phyloP scores from a whole-genome alignment of 1,140 invertebrate genomes.

The Leptinotarsa texana region DNA sequence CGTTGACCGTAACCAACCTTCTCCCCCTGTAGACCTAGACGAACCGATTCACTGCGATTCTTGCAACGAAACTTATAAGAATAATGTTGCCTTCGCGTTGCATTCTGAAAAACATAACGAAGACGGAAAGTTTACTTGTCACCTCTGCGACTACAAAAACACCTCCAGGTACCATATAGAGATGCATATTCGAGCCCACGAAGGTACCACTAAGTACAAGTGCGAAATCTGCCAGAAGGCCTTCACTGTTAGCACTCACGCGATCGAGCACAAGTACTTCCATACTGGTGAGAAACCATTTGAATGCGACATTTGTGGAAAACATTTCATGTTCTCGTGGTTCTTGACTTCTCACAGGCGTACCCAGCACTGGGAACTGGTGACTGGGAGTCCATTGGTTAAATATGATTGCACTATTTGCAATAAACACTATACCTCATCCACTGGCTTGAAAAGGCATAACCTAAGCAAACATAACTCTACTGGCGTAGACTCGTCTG shows the following conservation, averaged over 20 bases:
- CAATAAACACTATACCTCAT: constrained; percentile 53
- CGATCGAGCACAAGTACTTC: constrained; percentile 50
- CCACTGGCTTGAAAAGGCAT: constrained; percentile 50
- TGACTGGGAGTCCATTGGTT: constrained; percentile 50
- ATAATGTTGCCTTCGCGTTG: constrained; percentile 41
- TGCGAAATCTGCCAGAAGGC: constrained; percentile 58
- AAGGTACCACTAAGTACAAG: constrained; percentile 57
- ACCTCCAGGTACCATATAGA: constrained; percentile 54
- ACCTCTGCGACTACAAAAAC: constrained; percentile 54
- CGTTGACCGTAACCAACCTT: constrained; percentile 50
- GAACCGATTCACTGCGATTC: constrained; percentile 45
- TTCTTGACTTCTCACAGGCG: constrained; percentile 52
- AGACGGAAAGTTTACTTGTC: constrained; percentile 52
- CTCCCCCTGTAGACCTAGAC: constrained; percentile 58
- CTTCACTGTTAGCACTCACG: constrained; percentile 58
- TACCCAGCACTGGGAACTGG: constrained; percentile 53
- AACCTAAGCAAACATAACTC: constrained; percentile 49
- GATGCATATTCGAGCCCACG: constrained; percentile 49
- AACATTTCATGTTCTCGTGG: constrained; percentile 56
- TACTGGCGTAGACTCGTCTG: constrained; percentile 43
- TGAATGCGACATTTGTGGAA: constrained; percentile 66
- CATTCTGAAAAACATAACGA: constrained; percentile 48
- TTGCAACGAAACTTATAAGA: constrained; percentile 45
- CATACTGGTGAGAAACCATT: constrained; percentile 67
- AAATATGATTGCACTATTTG: constrained; percentile 53